Conservation (phyloP, 2,113 vertebrate species). For the Grallaria varia region DNA sequence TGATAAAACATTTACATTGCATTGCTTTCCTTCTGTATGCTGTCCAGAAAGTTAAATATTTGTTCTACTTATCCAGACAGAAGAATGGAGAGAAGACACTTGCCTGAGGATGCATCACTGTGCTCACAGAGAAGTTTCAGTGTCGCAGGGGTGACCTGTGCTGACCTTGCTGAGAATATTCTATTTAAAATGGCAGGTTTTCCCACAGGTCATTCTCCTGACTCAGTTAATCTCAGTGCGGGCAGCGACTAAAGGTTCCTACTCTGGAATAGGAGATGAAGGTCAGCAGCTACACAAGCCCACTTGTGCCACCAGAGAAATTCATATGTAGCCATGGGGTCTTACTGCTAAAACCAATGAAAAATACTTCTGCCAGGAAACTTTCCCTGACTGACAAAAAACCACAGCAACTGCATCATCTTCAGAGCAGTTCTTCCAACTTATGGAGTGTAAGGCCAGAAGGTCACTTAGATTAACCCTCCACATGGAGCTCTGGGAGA, state of each 20-base stretch:
- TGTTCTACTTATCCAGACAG: background rate
- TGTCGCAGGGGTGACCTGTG: background rate
- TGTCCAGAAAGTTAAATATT: background rate
- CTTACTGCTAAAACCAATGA: background rate
- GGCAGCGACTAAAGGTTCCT: background rate
- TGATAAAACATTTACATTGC: background rate
- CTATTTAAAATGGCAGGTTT: background rate
- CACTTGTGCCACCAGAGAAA: background rate
- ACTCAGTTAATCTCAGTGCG: background rate
- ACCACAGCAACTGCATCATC: background rate
- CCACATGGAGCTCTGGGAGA: background rate
- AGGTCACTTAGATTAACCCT: background rate
- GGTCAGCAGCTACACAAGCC: background rate
- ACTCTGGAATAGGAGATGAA: rapidly evolving
- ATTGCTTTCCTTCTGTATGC: rapidly evolving
- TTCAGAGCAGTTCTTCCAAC: background rate
- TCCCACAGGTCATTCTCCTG: background rate
- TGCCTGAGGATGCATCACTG: background rate
- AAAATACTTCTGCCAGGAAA: background rate
- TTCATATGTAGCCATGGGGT: background rate
- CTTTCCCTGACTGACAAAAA: background rate
- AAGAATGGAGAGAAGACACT: background rate
- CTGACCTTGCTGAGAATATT: background rate
- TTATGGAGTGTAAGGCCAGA: background rate
- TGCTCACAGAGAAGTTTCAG: background rate